A percentile compares a stretch with the other conserved stretches of the same genome.
phyloP scores from a whole-genome alignment of 37 sponge, comb jelly and placozoan genomes.

The Theonella swinhoei region DNA sequence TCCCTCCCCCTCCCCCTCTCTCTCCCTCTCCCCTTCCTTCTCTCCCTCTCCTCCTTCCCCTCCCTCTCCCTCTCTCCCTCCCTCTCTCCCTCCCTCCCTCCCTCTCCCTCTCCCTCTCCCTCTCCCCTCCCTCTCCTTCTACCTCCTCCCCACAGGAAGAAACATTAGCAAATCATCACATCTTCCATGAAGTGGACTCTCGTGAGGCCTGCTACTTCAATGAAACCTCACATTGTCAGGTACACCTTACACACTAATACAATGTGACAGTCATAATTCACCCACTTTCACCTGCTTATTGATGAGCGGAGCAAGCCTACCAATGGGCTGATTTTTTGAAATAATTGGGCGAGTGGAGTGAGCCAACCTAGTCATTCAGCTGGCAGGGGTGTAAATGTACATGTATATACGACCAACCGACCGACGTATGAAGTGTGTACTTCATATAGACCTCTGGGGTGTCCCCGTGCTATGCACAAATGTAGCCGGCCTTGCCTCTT shows the following conservation, averaged over 20 bases:
- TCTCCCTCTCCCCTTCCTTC: slow-evolving; percentile 13
- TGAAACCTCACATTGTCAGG: slow-evolving; percentile 63
- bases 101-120: neutral
- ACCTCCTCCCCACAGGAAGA: slow-evolving; percentile 36
- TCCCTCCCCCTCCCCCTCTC: neutral
- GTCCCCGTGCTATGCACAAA: no score
- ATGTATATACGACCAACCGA: no score
- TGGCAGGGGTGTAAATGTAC: no score
- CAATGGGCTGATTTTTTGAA: no score
- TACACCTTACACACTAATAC: slow-evolving; percentile 11
- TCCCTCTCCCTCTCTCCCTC: neutral
- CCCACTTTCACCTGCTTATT: neutral
- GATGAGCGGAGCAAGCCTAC: no score
- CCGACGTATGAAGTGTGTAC: no score
- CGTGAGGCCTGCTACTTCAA: slow-evolving; percentile 70
- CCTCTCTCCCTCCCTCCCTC: slow-evolving; percentile 12
- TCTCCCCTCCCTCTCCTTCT: neutral
- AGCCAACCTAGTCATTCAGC: no score
- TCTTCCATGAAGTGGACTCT: slow-evolving; percentile 60
- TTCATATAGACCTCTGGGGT: no score
- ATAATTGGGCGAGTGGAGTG: no score
- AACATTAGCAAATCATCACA: slow-evolving; percentile 48
- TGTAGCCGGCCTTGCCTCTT: no score
- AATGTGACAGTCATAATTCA: no score
- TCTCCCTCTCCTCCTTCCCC: neutral